Base-by-base conservation (phyloP, 2,113 vertebrate species). In the Orthochromis malagaraziensis region DNA sequence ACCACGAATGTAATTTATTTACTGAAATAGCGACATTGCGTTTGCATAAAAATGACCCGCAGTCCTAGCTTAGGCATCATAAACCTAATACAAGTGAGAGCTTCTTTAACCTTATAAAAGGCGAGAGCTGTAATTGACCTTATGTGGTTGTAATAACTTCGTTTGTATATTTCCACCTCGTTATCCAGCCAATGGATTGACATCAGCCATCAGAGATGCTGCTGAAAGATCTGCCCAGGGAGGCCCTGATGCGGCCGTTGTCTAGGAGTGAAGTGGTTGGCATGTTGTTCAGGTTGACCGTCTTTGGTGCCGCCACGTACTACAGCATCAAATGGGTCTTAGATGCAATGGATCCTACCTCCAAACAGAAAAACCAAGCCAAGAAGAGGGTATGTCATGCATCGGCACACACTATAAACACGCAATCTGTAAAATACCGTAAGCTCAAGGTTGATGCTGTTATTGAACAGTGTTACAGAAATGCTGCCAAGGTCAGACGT, bases 291-390 rank as follows among this genome's bases (percentile, higher is more conserved):
- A 95, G 96, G 77, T 75, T 97, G 87, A 96, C 96, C 6, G 85
- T 97, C 57, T 97, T 97, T 86, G 96, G 96, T 5, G 96, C 96
- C 7, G 95, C 93, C 3, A 97, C 96, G 1, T 97, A 97, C 89
- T 97, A 95, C 88, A 95, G 96, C 89, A 97, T 97, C 84, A 97
- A 96, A 75, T 97, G 96, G 96, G 95, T 97, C 24, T 90, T 97
- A 3, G 97, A 97, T 1, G 96, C 96, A 4, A 94, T 97, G 93
- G 97, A 97, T 54, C 97, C 97, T 1, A 96, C 96, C 3, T 81
- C 91, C 47, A 97, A 96, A 88, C 96, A 97, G 90, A 97, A 97
- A 86, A 94, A 82, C 16, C 94, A 96, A 75, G 95, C 96, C 79
- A 97, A 97, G 94, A 97, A 97, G 91, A 94, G 93, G 96, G 97